Base-by-base conservation (phyloP, 2,797 vertebrate genomes). In the Periparus ater region DNA sequence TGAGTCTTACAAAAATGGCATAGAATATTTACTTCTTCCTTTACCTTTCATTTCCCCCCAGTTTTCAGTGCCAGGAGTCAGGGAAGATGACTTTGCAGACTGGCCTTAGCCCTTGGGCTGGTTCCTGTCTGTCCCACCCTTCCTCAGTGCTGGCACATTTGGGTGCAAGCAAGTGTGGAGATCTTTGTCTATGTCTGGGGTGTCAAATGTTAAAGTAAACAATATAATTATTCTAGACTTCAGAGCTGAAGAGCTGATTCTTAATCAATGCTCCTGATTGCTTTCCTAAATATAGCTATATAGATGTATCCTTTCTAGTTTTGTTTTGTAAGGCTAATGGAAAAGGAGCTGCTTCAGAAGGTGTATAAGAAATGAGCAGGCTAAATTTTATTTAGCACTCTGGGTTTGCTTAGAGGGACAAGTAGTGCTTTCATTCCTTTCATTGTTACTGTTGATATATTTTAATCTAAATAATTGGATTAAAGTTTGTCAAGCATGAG, bases 151-250 rank as follows among this genome's bases (percentile, higher is more conserved):
- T 65, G 47, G 3, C 7, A 7, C 8, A 5, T 7, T 15, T 62
- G 29, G 54, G 5, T 62, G n/a, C 9, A 82, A 58, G 40, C 17
- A 76, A 85, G 54, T 6, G 3, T 22, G n/a, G 25, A 54, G 6
- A 5, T 75, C 70, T 80, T 77, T 0, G 0, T 62, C 32, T 58
- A 21, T 36, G 1, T 81, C 51, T 27, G 27, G 4, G 2, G 8
- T 57, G 21, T 10, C 51, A 1, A 1, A 25, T 27, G 8, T n/a
- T 53, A 57, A 78, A 53, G 9, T 25, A 74, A 81, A 40, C 9
- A 21, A 45, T 30, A 7, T 10, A 30, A 55, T 53, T 80, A 36
- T 55, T 34, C 32, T 21, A 36, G 27, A 34, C 10, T 91, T 85
- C 55, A 79, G 32, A 82, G 79, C 13, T 54, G 23, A 76, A 79